Evolutionary conservation across 2,888 invertebrate species (phyloP), one percentile per base, ranked within the genome.

Genomic region (Archaeoteleia sp.): DNA sequence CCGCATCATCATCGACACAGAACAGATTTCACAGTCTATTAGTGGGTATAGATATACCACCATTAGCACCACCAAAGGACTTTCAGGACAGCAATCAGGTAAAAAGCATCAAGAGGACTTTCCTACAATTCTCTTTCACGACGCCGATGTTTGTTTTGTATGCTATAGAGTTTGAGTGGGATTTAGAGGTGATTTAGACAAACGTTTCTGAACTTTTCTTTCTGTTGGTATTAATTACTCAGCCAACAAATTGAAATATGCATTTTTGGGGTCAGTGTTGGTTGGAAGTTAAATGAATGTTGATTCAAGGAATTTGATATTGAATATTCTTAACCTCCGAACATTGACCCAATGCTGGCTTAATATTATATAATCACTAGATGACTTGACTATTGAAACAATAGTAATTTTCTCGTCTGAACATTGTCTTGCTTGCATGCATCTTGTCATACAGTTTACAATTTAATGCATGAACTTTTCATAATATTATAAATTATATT

Each of bases 61-160:
- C 20, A 9, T 23, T 25, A 27, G 17, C 6, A 17, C 43, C 60
- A 23, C 8, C 49, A 6, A 6, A 15, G 43, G 49, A 35, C 13
- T 39, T 12, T 10, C 30, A 30, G 10, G 32, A 61, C 13, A 12
- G 8, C 32, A 9, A 20, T 7, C 49, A 63, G 57, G 57, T 57
- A 63, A 63, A 48, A 27, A 27, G 46, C 42, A 63, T 29, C 55
- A 14, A 27, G 12, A 15, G 40, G 17, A 23, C 29, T 35, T 10
- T 34, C 13, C 20, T 20, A 20, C 2, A 4, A 5, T 4, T 5
- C 3, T 20, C 20, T 20, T 20, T 20, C 5, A 5, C 3, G 20
- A 20, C 20, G 20, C 5, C 20, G 20, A 14, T 37, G 10, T 9
- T 37, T 35, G 35, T 27, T 27, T 7, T 42, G 27, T 25, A 14